Conservation (phyloP, 1,140 invertebrate genomes). For the Prorops nasuta region DNA sequence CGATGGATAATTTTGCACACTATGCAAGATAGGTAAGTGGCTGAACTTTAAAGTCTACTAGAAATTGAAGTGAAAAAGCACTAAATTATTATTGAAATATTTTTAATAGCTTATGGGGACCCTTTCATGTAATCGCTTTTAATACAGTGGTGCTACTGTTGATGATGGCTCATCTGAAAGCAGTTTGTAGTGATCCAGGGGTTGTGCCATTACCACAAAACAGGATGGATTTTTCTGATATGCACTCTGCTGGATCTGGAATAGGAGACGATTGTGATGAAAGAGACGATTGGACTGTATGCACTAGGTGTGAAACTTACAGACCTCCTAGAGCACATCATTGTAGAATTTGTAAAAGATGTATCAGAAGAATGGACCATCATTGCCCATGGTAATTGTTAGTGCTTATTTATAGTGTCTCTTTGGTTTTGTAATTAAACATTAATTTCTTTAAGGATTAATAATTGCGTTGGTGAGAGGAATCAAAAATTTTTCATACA, state of each 20-base stretch:
- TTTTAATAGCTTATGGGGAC: conserved; percentile 78
- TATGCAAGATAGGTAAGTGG: conserved; percentile 73
- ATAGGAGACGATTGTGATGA: conserved; percentile 51
- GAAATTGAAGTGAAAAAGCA: neutral
- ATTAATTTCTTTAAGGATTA: conserved; percentile 68
- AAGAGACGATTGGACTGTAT: conserved; percentile 81
- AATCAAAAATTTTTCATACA: conserved; percentile 95
- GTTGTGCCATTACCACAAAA: conserved; percentile 80
- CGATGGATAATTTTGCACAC: conserved; percentile 82
- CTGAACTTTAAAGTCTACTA: neutral
- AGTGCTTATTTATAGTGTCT: conserved; percentile 1
- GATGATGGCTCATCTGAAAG: conserved; percentile 75
- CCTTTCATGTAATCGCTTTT: conserved; percentile 78
- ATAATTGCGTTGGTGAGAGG: conserved; percentile 91
- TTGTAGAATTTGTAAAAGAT: conserved; percentile 84
- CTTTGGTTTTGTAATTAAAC: conserved; percentile 4
- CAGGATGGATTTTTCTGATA: conserved; percentile 83
- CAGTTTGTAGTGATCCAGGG: conserved; percentile 87
- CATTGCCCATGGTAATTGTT: conserved; percentile 75
- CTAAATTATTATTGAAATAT: conserved; percentile 9
- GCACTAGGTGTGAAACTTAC: conserved; percentile 80
- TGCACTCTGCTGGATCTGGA: conserved; percentile 63
- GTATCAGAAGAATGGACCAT: conserved; percentile 87
- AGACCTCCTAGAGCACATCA: conserved; percentile 84
- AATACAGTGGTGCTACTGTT: conserved; percentile 78